Conservation (phyloP, 1,140 invertebrate species). For the Megalonaias nervosa region DNA sequence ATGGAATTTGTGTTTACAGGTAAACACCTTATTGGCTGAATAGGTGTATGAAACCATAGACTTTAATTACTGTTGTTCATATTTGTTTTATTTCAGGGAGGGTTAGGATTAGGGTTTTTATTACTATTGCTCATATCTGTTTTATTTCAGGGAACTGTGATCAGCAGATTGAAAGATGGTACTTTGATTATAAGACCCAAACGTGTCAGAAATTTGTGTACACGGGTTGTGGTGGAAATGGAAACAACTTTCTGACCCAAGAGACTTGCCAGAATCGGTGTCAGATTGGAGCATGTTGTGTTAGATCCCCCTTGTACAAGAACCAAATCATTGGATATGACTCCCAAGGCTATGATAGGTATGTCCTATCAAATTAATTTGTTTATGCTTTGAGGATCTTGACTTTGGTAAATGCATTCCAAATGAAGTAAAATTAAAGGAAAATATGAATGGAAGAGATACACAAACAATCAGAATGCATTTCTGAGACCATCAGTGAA, state of each 20-base stretch:
- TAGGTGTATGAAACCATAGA: no score
- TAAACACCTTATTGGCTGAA: no score
- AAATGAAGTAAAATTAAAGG: no score
- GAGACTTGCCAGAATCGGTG: constrained; percentile 49
- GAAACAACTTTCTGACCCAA: constrained; percentile 66
- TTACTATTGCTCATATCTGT: no score
- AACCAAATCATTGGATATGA: constrained; percentile 46
- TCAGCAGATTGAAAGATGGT: constrained; percentile 61
- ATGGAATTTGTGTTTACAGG: no score
- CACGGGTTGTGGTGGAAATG: constrained; percentile 67
- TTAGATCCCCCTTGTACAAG: constrained; percentile 35
- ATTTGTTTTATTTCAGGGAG: constrained; percentile 33
- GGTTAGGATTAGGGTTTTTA: no score
- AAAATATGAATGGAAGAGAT: no score
- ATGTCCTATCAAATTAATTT: background rate
- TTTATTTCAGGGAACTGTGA: constrained; percentile 46
- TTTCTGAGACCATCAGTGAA: no score
- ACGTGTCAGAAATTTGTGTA: constrained; percentile 69
- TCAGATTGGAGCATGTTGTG: constrained; percentile 58
- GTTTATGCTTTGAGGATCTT: no score
- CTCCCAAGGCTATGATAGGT: constrained; percentile 58
- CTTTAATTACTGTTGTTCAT: no score
- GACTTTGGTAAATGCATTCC: no score
- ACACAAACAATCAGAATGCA: no score
- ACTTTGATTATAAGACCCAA: constrained; percentile 63